These are phyloP conservation scores for Drosophila sp. DNA, from an alignment of 1,140 invertebrate genomes.

Conservation along the genomic window DNA sequence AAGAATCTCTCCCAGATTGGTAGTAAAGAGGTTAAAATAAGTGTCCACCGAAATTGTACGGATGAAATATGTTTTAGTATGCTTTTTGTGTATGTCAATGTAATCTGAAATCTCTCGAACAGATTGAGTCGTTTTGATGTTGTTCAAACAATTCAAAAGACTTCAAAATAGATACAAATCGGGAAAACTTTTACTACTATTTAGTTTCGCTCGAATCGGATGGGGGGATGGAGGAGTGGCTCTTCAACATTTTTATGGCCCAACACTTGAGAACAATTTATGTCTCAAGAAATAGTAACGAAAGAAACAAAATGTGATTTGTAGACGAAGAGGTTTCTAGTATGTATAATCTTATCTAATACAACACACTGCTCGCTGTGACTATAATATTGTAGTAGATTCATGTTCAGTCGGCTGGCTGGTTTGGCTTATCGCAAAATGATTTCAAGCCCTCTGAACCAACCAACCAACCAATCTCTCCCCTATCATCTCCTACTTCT, in stretches of 20 bases:
- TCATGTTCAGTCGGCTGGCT: background rate
- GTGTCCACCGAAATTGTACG: no score
- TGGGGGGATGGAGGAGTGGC: no score
- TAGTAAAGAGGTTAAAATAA: no score
- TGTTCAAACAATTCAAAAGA: slow-evolving; percentile 1
- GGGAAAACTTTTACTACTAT: background rate
- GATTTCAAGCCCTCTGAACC: slow-evolving; percentile 8
- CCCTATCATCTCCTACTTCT: no score
- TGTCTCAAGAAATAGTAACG: background rate
- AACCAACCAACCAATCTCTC: background rate
- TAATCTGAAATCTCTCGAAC: background rate
- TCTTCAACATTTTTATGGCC: slow-evolving; percentile 2
- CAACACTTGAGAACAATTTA: slow-evolving; percentile 3
- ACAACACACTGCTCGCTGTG: background rate
- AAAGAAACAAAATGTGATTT: slow-evolving; percentile 3
- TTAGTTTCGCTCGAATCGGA: no score
- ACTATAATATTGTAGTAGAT: slow-evolving; percentile 3
- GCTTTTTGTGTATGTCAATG: no score
- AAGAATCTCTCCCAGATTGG: no score
- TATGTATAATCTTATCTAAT: slow-evolving; percentile 7
- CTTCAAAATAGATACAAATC: slow-evolving; percentile 4
- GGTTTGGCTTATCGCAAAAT: slow-evolving; percentile 6
- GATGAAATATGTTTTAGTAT: no score
- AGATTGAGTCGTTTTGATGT: slow-evolving; percentile 3
- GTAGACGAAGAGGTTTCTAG: slow-evolving; percentile 5